phyloP scores from a whole-genome alignment of 1,140 invertebrate genomes.

The Saccostrea cuccullata region DNA sequence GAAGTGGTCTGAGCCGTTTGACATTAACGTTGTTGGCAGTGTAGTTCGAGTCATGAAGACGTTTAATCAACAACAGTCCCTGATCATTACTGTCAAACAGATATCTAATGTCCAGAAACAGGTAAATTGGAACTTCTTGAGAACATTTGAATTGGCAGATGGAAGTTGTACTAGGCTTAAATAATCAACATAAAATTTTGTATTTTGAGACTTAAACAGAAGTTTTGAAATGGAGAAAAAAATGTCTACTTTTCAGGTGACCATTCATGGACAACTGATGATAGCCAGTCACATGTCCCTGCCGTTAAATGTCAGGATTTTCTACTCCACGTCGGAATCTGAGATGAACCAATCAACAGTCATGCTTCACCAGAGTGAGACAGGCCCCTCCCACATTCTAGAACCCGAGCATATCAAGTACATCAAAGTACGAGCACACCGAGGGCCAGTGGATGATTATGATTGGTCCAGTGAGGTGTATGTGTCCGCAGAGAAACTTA shows the following conservation, averaged over 20 bases:
- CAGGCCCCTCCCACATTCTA: conserved; percentile 80
- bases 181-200: too few relatives aligned
- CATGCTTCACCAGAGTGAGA: conserved; percentile 44
- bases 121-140: conserved; percentile 56
- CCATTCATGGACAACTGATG: conserved; percentile 74
- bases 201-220: too few relatives aligned
- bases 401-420: conserved; percentile 78
- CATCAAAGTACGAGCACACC: conserved; percentile 81
- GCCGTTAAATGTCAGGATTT: conserved; percentile 79
- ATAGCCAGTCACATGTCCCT: conserved; percentile 82
- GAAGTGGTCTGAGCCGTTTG: conserved; percentile 81
- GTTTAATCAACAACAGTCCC: conserved; percentile 65
- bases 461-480: conserved; percentile 89
- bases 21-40: conserved; percentile 79
- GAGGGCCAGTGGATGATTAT: conserved; percentile 76
- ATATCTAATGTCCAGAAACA: conserved; percentile 74
- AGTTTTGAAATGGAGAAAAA: neutral
- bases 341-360: conserved; percentile 36
- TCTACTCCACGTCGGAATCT: neutral
- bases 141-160: too few relatives aligned
- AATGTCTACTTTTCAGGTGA: conserved; percentile 64
- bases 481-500: conserved; percentile 76
- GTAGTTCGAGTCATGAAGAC: conserved; percentile 75
- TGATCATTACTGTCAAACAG: conserved; percentile 70
- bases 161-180: too few relatives aligned